These are phyloP conservation scores for Zaprionus tsacasi DNA, from an alignment of 1,140 invertebrate species.

Conservation along the genomic window DNA sequence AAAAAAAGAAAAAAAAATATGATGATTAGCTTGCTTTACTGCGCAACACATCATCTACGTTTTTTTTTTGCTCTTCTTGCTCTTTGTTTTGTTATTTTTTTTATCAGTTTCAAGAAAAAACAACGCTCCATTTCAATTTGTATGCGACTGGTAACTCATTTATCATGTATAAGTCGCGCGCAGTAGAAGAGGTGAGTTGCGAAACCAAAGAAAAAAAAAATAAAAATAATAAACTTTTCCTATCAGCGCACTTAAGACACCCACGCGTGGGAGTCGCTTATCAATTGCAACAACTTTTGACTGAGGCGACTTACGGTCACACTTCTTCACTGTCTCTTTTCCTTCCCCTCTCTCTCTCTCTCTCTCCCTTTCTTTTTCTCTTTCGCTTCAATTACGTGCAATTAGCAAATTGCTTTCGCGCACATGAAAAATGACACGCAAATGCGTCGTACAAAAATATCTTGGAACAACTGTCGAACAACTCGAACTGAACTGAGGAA, in stretches of 20 bases:
- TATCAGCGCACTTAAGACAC: constrained; percentile 40
- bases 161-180: constrained; percentile 48
- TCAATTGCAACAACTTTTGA: constrained; percentile 35
- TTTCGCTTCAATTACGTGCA: constrained; percentile 23
- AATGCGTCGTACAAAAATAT: constrained; percentile 27
- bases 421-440: constrained; percentile 35
- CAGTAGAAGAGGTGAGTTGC: constrained; percentile 52
- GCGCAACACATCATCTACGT: constrained; percentile 28
- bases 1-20: background rate
- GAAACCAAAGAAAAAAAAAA: constrained; percentile 54
- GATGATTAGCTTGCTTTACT: constrained; percentile 17
- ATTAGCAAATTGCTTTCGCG: constrained; percentile 41
- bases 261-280: constrained; percentile 24
- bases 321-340: background rate
- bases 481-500: constrained; percentile 6
- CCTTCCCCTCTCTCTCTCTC: background rate
- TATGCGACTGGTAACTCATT: constrained; percentile 59
- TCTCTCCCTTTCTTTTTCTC: background rate
- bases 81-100: constrained; percentile 36
- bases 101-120: constrained; percentile 54
- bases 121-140: constrained; percentile 45
- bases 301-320: constrained; percentile 5
- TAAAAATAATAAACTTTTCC: background rate
- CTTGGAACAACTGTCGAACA: constrained; percentile 27
- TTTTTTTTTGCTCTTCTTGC: background rate